Evolutionary conservation across 2,888 invertebrate genomes (phyloP), one percentile per base, ranked within the genome.

Genomic region (Cheilosia grossa): DNA sequence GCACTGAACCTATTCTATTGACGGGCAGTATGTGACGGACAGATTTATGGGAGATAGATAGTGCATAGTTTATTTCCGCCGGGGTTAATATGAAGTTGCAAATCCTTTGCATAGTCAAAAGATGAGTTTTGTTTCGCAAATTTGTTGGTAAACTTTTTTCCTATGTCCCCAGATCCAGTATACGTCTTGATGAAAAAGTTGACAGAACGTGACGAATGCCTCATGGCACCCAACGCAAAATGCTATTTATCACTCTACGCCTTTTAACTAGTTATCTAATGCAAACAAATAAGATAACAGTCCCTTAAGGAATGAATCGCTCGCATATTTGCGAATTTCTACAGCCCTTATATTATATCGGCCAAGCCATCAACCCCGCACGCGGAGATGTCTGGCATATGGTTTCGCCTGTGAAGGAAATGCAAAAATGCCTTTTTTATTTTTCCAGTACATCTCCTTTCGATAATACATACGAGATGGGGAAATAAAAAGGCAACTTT

Each of bases 401-500:
- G 85, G 85, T 81, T 80, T 70, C 61, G 33, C 2, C 56, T 17
- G 85, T 67, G 37, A 78, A 74, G 64, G 61, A 42, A 78, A 78
- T 74, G 67, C 73, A 79, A 74, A 82, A 77, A 70, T 15, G 17
- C 54, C 19, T 56, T 70, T 69, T 70, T 79, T 79, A 79, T 85
- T 85, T 67, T 85, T 85, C 75, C 85, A 80, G 75, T 85, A 83
- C 79, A 83, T 75, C 80, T 80, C 85, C 80, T 81, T 61, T 21
- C 40, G 80, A 74, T 79, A 79, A 80, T 59, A 69, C 56, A 30
- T 17, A 40, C 27, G 44, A 44, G 40, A 64, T 61, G 69, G 74
- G 59, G 63, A 54, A 67, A 27, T 63, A 69, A 64, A 75, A 80
- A 59, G 80, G 88, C 88, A 89, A 89, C 89, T 89, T 88, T 88